Evolutionary conservation across 2,113 vertebrate species (phyloP).

Genomic region (Tretioscincus oriximinensis): DNA sequence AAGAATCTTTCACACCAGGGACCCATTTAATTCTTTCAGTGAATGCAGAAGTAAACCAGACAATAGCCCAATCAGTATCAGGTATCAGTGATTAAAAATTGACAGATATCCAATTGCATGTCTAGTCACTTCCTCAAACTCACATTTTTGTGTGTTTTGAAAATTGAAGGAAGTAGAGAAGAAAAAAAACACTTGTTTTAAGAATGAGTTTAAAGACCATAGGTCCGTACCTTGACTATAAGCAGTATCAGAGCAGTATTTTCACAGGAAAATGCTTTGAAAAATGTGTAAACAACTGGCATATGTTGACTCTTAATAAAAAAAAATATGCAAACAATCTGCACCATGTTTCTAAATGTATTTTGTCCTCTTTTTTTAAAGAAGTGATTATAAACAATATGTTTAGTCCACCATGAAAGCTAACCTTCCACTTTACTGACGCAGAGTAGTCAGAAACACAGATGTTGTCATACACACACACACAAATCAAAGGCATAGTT

Average conservation of each 20-base stretch:
- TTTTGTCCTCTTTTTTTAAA: neutral
- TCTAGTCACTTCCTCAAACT: neutral
- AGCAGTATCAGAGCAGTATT: neutral
- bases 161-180: neutral
- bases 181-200: neutral
- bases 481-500: constrained; percentile 40
- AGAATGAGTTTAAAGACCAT: neutral
- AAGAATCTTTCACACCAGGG: too few species aligned
- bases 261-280: neutral
- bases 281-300: neutral
- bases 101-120: too few species aligned
- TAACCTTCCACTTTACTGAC: constrained; percentile 45
- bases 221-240: neutral
- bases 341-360: constrained; percentile 22
- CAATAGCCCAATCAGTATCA: too few species aligned
- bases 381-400: neutral
- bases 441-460: constrained; percentile 49
- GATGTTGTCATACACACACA: constrained; percentile 49
- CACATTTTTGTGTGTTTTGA: neutral
- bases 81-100: too few species aligned
- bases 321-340: constrained; percentile 27
- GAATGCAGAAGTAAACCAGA: too few species aligned
- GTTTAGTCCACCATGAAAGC: constrained; percentile 17
- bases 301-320: neutral
- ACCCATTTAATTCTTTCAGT: too few species aligned